Conservation (phyloP, 2,888 invertebrate genomes). For the Ferdinandea cuprea region DNA sequence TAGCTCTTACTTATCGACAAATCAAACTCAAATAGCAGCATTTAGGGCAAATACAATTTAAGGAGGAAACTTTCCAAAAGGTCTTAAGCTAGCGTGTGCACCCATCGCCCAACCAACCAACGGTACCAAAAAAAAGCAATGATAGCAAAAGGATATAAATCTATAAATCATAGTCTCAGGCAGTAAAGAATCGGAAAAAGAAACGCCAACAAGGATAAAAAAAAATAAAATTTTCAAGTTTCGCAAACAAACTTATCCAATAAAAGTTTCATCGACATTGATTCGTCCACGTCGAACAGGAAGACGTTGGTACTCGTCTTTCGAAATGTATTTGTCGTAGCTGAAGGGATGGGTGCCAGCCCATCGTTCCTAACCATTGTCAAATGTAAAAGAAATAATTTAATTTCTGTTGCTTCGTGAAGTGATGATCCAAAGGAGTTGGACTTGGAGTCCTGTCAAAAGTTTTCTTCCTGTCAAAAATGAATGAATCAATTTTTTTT, state of each 20-base stretch:
- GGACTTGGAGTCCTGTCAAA: slow-evolving; percentile 77
- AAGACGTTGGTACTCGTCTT: slow-evolving; percentile 12
- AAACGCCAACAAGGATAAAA: slow-evolving; percentile 71
- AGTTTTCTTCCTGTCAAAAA: slow-evolving; percentile 78
- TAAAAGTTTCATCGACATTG: slow-evolving; percentile 80
- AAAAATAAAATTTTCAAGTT: slow-evolving; percentile 75
- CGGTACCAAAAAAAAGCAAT: slow-evolving; percentile 33
- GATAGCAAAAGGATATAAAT: slow-evolving; percentile 65
- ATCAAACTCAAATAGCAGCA: slow-evolving; percentile 72
- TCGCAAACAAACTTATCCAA: slow-evolving; percentile 83
- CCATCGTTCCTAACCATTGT: slow-evolving; percentile 15
- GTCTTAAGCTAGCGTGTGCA: slow-evolving; percentile 37
- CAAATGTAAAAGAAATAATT: slow-evolving; percentile 69
- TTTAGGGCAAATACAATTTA: slow-evolving; percentile 72
- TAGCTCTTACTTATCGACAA: slow-evolving; percentile 70
- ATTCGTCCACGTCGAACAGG: slow-evolving; percentile 36
- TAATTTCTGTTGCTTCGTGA: slow-evolving; percentile 68
- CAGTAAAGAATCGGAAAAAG: background rate
- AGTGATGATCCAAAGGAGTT: slow-evolving; percentile 54
- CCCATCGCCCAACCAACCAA: background rate
- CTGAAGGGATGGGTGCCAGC: background rate
- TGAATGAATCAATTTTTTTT: slow-evolving; percentile 36
- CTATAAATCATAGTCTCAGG: slow-evolving; percentile 70
- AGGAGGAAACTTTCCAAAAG: slow-evolving; percentile 56
- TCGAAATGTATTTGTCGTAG: slow-evolving; percentile 8